Conservation (phyloP, 2,797 vertebrate species). For the Coendou prehensilis region DNA sequence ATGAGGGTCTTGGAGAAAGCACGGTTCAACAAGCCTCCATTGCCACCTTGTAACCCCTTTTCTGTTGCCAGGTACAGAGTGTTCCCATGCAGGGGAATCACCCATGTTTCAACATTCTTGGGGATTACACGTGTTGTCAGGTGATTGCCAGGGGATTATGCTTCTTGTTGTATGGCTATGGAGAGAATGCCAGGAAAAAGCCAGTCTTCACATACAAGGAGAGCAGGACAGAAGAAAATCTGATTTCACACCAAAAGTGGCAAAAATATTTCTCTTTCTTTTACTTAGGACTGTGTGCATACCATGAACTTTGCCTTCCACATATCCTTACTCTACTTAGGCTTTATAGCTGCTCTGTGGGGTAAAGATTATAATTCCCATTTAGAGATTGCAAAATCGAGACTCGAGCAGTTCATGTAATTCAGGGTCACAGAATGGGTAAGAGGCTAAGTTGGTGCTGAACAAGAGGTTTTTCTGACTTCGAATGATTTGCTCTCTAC, state of each 20-base stretch:
- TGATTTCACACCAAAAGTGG: neutral
- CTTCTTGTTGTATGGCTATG: neutral
- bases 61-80: neutral
- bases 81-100: neutral
- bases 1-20: neutral
- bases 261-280: neutral
- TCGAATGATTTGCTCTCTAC: neutral
- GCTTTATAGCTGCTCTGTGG: neutral
- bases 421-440: neutral
- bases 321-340: neutral
- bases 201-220: neutral
- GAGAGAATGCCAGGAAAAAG: slow-evolving; percentile 22
- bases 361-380: neutral
- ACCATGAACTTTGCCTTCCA: neutral
- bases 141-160: slow-evolving; percentile 22
- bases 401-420: neutral
- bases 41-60: neutral
- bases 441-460: neutral
- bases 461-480: neutral
- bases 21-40: neutral
- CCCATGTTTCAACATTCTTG: slow-evolving; percentile 21
- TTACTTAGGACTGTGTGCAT: neutral
- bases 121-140: slow-evolving; percentile 37
- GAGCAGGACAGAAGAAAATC: neutral
- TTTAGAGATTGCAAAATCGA: neutral